Percentiles rank a stretch among this genome's conserved stretches.
Evolutionary conservation across 1,140 invertebrate species (phyloP).

Genomic region (Stegodyphus mimosarum): DNA sequence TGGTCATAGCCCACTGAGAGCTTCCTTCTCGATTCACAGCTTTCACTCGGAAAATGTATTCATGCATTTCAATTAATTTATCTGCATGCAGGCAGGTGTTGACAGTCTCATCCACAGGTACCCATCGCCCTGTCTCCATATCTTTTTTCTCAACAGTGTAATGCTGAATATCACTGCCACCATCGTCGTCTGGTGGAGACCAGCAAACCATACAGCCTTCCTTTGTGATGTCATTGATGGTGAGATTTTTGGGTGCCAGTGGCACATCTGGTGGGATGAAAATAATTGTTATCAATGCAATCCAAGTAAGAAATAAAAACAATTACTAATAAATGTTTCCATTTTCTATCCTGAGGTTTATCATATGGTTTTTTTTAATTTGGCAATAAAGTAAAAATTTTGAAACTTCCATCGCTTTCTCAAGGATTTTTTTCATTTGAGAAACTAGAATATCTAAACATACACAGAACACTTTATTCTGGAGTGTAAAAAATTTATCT

Average conservation of each 20-base stretch:
- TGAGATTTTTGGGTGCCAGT: conserved; percentile 85
- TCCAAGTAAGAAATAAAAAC: no score
- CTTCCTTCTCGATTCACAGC: conserved; percentile 98
- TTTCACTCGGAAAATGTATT: conserved; percentile 98
- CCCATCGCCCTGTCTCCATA: conserved; percentile 93
- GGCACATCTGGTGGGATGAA: conserved; percentile 75
- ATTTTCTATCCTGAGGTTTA: no score
- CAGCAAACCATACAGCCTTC: conserved; percentile 84
- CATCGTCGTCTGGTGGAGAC: conserved; percentile 92
- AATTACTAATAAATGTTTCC: no score
- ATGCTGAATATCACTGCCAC: conserved; percentile 88
- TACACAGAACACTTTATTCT: no score
- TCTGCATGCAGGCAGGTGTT: conserved; percentile 91
- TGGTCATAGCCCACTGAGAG: conserved; percentile 89
- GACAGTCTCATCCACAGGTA: conserved; percentile 87
- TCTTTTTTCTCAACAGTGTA: conserved; percentile 97
- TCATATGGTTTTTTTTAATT: no score
- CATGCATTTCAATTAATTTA: conserved; percentile 96
- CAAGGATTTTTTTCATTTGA: no score
- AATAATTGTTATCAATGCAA: conserved; percentile 1
- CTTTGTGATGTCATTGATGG: conserved; percentile 84
- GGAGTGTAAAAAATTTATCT: no score
- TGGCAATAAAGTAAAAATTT: no score
- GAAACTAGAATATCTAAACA: no score
- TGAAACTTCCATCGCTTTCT: no score